These are phyloP conservation scores for Seriola rivoliana DNA, from an alignment of 2,113 vertebrate genomes.

Conservation along the genomic window DNA sequence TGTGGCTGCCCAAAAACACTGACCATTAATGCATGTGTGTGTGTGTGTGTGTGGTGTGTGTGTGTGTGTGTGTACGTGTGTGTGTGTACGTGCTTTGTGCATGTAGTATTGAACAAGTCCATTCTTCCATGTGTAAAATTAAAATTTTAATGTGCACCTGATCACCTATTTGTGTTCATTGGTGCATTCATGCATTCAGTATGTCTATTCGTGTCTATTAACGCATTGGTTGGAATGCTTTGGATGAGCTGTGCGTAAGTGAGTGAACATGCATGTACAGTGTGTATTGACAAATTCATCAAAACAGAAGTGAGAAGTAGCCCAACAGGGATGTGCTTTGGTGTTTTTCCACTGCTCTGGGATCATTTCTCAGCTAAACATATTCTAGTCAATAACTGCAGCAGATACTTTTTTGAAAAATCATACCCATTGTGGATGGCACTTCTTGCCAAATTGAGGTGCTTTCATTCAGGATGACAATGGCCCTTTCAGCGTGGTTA, in stretches of 20 bases:
- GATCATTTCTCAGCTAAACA: slow-evolving; percentile 30
- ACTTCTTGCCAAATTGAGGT: slow-evolving; percentile 49
- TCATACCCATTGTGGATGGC: slow-evolving; percentile 9
- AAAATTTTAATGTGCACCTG: slow-evolving; percentile 28
- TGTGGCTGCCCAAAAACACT: slow-evolving; percentile 59
- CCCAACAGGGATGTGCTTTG: slow-evolving; percentile 2
- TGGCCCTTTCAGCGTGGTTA: slow-evolving; percentile 40
- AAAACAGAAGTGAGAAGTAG: slow-evolving; percentile 6
- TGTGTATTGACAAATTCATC: slow-evolving; percentile 33
- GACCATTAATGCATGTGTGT: slow-evolving; percentile 51
- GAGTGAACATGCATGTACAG: slow-evolving; percentile 10
- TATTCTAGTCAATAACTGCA: slow-evolving; percentile 48
- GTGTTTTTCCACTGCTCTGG: slow-evolving; percentile 1
- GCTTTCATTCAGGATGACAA: slow-evolving; percentile 47
- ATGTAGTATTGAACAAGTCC: slow-evolving; percentile 27
- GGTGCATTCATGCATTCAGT: slow-evolving; percentile 27
- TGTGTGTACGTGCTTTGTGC: slow-evolving; percentile 12
- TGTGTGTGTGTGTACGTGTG: slow-evolving; percentile 23
- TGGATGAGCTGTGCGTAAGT: slow-evolving; percentile 10
- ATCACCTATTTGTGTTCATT: slow-evolving; percentile 15
- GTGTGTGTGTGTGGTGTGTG: slow-evolving; percentile 7
- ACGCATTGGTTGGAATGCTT: neutral
- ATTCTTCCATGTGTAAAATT: slow-evolving; percentile 33
- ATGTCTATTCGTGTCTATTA: slow-evolving; percentile 26
- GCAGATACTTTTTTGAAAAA: slow-evolving; percentile 43